A percentile compares a stretch with the other conserved stretches of the same genome.
Conservation (phyloP, 1,140 invertebrate species). For the Metaphire vulgaris region DNA sequence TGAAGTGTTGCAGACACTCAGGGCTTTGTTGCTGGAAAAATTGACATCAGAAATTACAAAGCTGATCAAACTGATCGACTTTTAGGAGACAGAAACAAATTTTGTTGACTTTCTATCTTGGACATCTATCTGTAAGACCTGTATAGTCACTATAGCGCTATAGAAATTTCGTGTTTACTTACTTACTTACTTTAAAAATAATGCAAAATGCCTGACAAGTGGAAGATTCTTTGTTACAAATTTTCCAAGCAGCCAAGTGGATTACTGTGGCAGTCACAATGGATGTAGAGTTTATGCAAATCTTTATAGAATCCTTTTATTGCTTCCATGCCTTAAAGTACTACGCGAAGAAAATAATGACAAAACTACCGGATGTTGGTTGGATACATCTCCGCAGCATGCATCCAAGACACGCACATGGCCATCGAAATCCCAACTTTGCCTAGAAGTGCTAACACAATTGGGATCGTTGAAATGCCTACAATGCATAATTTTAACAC, state of each 20-base stretch:
- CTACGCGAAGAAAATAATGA: background rate
- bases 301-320: too few species aligned
- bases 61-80: background rate
- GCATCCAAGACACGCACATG: slow-evolving; percentile 77
- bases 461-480: slow-evolving; percentile 18
- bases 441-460: slow-evolving; percentile 62
- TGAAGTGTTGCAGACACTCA: slow-evolving; percentile 28
- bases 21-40: slow-evolving; percentile 31
- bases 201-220: too few species aligned
- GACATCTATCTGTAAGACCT: background rate
- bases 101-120: background rate
- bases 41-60: background rate
- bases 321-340: background rate
- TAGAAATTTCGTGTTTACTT: background rate
- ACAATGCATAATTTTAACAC: background rate
- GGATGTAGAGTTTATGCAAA: too few species aligned
- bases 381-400: slow-evolving; percentile 69
- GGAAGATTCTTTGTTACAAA: too few species aligned
- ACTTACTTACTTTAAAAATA: too few species aligned
- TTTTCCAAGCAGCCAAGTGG: too few species aligned
- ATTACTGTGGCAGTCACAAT: too few species aligned
- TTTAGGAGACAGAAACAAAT: background rate
- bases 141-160: background rate
- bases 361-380: slow-evolving; percentile 53
- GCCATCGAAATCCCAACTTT: slow-evolving; percentile 67